phyloP scores from a whole-genome alignment of 2,797 vertebrate genomes.

The Dicrostonyx torquatus region DNA sequence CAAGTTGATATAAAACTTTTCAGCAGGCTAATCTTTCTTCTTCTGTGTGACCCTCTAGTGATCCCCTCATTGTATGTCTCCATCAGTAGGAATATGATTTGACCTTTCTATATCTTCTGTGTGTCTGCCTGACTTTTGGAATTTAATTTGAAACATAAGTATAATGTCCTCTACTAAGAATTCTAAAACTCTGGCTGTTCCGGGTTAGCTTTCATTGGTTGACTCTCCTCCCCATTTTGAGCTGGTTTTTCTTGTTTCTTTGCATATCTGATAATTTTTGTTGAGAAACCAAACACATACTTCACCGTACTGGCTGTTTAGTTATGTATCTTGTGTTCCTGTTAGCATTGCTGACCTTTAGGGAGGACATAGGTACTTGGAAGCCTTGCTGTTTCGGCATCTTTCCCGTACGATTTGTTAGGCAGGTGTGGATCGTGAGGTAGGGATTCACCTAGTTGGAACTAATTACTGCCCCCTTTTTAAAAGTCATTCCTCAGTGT shows the following conservation, averaged over 20 bases:
- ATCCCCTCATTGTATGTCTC: neutral
- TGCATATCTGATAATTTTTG: conserved; percentile 3
- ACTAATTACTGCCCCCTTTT: neutral
- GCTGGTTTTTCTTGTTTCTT: conserved; percentile 34
- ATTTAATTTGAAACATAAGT: neutral
- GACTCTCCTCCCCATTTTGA: neutral
- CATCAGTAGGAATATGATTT: neutral
- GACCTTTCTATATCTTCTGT: neutral
- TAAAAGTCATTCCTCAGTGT: conserved; percentile 8
- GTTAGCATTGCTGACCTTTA: conserved; percentile 1
- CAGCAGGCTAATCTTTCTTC: neutral
- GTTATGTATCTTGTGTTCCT: neutral
- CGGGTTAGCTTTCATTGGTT: neutral
- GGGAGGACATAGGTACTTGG: neutral
- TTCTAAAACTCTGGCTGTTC: neutral
- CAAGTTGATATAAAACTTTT: neutral
- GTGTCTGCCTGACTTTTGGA: conserved; percentile 1
- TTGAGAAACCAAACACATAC: neutral
- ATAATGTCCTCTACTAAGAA: neutral
- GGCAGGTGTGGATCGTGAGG: neutral
- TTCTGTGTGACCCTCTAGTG: neutral
- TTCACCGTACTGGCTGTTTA: neutral
- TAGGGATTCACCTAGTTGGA: neutral
- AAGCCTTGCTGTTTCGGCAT: conserved; percentile 2
- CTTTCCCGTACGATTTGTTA: conserved; percentile 32